phyloP scores from a whole-genome alignment of 2,888 invertebrate species.

The Deilephila porcellus region DNA sequence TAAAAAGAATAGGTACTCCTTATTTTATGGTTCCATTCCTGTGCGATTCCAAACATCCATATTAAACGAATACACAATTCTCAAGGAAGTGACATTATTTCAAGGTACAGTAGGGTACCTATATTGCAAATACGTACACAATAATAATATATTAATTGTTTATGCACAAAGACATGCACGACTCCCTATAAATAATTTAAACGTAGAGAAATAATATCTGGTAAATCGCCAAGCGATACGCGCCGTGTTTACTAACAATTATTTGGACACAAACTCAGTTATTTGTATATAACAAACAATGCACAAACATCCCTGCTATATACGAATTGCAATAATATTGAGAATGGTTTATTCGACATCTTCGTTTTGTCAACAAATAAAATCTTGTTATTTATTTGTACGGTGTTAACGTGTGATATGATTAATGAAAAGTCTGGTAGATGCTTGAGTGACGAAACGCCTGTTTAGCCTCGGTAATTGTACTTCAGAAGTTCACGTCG shows the following conservation, averaged over 20 bases:
- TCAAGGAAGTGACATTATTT: neutral
- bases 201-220: slow-evolving; percentile 44
- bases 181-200: slow-evolving; percentile 37
- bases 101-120: neutral
- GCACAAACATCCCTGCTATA: neutral
- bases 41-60: neutral
- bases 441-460: neutral
- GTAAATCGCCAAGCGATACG: slow-evolving; percentile 48
- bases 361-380: neutral
- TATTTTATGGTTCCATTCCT: too few species aligned
- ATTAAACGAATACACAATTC: neutral
- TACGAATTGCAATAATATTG: neutral
- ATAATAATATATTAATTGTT: slow-evolving; percentile 1
- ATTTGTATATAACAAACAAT: slow-evolving; percentile 4
- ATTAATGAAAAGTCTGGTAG: neutral
- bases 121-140: slow-evolving; percentile 7
- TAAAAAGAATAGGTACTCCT: too few species aligned
- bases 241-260: slow-evolving; percentile 32
- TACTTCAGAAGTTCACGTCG: slow-evolving; percentile 5
- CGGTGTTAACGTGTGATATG: neutral
- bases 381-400: neutral
- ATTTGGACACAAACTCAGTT: slow-evolving; percentile 19
- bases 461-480: neutral
- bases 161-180: slow-evolving; percentile 15
- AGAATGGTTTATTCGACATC: neutral